Base-by-base conservation (phyloP, 2,888 invertebrate species). In the Schrankia costaestrigalis region DNA sequence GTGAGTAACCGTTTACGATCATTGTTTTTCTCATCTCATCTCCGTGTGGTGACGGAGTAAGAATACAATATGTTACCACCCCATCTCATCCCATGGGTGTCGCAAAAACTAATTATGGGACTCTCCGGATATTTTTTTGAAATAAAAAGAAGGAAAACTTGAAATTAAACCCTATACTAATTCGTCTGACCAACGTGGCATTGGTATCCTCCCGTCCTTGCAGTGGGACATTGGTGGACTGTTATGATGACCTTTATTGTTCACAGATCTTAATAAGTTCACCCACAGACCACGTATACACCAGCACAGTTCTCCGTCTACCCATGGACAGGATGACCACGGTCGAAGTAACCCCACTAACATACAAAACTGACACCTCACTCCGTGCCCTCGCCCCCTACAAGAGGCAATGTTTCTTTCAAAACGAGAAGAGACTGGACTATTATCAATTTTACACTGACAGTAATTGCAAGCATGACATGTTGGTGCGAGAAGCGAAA, bases 391-490 rank as follows among this genome's bases (percentile, higher is more conserved):
- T 86, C 3, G 45, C 69, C 0, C 79, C 87, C 0, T 71, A 75
- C 6, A 64, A 71, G 26, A 62, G 89, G 8, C 81, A 84, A 30
- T 89, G 88, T 48, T 84, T 70, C 71, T 87, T 86, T 47, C 84
- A 87, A 41, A 73, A 75, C 15, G 88, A 89, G 41, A 72, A 73
- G 31, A 64, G 62, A 11, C 47, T 89, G 12, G 66, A 78, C 9
- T 78, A 78, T 34, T 88, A 78, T 26, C 66, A 76, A 40, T 86
- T 81, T 14, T 90, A 90, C 46, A 90, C 90, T 0, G 89, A 89
- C 36, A 79, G 78, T 15, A 90, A 90, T 40, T 90, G 90, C 46
- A 84, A 89, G 42, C 74, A 86, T 35, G 89, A 90, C 40, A 71
- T 89, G 35, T 66, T 89, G 52, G 78, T 90, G 1, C 73, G 71